Base-by-base conservation (phyloP, 2,797 vertebrate species). In the Lemur catta region DNA sequence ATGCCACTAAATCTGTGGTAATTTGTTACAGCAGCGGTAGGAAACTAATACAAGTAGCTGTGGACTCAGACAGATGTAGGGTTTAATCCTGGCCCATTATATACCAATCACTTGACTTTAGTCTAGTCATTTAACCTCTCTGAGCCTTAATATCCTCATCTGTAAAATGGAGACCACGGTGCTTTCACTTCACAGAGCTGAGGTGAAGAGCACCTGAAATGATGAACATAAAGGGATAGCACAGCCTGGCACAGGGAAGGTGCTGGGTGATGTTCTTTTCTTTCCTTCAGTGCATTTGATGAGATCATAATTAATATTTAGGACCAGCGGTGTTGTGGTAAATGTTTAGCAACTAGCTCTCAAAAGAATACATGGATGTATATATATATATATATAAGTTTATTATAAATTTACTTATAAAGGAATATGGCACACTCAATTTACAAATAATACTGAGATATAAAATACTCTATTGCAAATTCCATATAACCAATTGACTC, bases 391-490 rank as follows among this genome's bases (percentile, higher is more conserved):
- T 69, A 14, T 12, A n/a, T 59, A 57, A 12, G 26, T 50, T 67
- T n/a, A 79, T 67, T 80, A 74, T 84, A 84, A 26, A 84, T 89
- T 57, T 93, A 67, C 26, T 84, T 87, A 85, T 38, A 22, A 93
- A 97, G 74, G 41, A 82, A 63, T 46, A 26, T 52, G 11, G 85
- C 90, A 18, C 18, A 84, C n/a, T 89, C 26, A 89, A 61, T 93
- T 82, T 92, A 81, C 55, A 63, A 95, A 90, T 80, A 94, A 50
- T 35, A 67, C 80, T 84, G 52, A 84, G 71, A 91, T 69, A 71
- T 30, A 52, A 80, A 82, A 35, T 75, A 38, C 24, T 69, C 8
- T 72, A 74, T 84, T 69, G 30, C 6, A 92, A 94, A 93, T 93
- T 91, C 20, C 61, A 79, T 50, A 85, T n/a, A 90, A 72, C 24